These are phyloP conservation scores for Meghimatium bilineatum DNA, from an alignment of 2,888 invertebrate genomes.

Conservation along the genomic window DNA sequence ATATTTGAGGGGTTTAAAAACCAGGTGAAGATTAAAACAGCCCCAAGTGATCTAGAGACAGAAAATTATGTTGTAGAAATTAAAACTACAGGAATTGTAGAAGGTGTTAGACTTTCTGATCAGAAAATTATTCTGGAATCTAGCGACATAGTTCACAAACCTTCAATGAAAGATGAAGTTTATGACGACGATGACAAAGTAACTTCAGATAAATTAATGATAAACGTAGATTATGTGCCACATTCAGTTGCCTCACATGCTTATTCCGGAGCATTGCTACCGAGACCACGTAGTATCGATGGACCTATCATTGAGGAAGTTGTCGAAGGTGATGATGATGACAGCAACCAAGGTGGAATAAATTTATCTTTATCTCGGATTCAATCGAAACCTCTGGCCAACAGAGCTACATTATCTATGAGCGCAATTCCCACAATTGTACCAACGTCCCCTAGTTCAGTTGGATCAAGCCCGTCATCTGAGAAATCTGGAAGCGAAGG, in stretches of 20 bases:
- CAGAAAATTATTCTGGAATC: slow-evolving; percentile 51
- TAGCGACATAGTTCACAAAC: neutral
- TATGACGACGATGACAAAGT: neutral
- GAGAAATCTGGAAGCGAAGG: slow-evolving; percentile 41
- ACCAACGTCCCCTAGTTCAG: slow-evolving; percentile 45
- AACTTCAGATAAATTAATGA: neutral
- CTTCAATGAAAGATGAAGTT: neutral
- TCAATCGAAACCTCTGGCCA: neutral
- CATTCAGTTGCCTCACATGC: neutral
- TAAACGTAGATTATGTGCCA: slow-evolving; percentile 2
- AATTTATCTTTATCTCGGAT: neutral
- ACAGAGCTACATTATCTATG: neutral
- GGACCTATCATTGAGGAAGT: slow-evolving; percentile 41
- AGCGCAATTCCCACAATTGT: slow-evolving; percentile 39
- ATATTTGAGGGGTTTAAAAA: slow-evolving; percentile 45
- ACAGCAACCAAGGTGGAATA: neutral
- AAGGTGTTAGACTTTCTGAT: slow-evolving; percentile 51
- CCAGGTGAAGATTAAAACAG: neutral
- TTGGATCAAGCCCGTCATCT: slow-evolving; percentile 47
- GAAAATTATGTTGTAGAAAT: slow-evolving; percentile 45
- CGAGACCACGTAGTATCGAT: slow-evolving; percentile 5
- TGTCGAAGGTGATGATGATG: slow-evolving; percentile 30
- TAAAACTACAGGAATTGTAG: slow-evolving; percentile 50
- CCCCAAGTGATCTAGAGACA: neutral
- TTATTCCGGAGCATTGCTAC: neutral